Evolutionary conservation across 23 tunicate genomes (phyloP).

Genomic region (Halocynthia roretzi): DNA sequence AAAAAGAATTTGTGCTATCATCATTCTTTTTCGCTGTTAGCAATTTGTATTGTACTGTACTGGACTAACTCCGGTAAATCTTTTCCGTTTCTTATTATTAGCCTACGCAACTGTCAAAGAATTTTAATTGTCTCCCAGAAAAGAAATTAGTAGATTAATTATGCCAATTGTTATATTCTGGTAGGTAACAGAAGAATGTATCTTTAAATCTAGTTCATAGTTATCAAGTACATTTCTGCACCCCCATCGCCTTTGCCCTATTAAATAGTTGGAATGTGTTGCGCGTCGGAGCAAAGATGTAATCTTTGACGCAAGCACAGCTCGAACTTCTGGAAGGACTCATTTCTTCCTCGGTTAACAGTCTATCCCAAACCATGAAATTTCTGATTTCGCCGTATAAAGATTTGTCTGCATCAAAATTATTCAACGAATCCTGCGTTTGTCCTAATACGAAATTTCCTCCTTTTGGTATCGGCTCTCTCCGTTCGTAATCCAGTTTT

Average conservation of each 20-base stretch:
- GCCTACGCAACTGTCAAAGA: no score
- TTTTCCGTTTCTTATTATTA: no score
- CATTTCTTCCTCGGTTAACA: not conserved
- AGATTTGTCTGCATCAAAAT: not conserved
- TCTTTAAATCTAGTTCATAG: no score
- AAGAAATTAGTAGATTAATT: no score
- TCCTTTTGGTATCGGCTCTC: not conserved
- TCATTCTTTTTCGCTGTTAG: no score
- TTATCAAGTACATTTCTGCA: no score
- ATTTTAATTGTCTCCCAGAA: no score
- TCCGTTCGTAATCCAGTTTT: not conserved
- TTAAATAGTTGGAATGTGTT: not conserved
- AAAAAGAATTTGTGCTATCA: no score
- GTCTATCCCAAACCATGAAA: slow-evolving; percentile 1
- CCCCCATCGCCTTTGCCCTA: not conserved
- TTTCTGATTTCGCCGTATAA: not conserved
- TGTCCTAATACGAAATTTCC: not conserved
- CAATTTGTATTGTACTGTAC: no score
- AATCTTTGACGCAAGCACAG: not conserved
- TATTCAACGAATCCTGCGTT: not conserved
- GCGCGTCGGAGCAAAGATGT: not conserved
- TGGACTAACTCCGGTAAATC: no score
- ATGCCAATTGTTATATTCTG: no score
- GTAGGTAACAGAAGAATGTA: no score
- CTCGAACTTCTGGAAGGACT: not conserved